Evolutionary conservation across 2,888 invertebrate species (phyloP).

Genomic region (Troides helena): DNA sequence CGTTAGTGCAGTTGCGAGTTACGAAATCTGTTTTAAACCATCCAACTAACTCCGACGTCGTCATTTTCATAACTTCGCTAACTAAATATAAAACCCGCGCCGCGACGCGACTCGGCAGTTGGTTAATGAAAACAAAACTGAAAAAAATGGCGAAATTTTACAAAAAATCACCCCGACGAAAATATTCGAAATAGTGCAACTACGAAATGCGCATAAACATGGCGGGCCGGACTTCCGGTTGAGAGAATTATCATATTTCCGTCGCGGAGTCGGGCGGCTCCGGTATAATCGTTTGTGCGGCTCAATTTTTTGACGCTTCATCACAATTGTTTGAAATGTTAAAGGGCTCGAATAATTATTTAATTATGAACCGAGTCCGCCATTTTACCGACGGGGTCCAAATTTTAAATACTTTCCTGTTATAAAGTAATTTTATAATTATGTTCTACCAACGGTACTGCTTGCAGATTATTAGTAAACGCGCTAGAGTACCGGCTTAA

Average conservation of each 20-base stretch:
- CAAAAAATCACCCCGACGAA: constrained; percentile 12
- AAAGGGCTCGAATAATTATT: too few species aligned
- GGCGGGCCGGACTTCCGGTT: constrained; percentile 29
- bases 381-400: too few species aligned
- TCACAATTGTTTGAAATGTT: too few species aligned
- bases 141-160: constrained; percentile 14
- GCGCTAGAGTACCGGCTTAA: too few species aligned
- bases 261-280: constrained; percentile 16
- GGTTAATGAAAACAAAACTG: not conserved
- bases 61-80: constrained; percentile 14
- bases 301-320: constrained; percentile 11
- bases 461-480: too few species aligned
- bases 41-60: constrained; percentile 14
- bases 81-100: constrained; percentile 9
- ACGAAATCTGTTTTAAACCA: constrained; percentile 14
- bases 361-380: too few species aligned
- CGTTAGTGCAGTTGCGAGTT: constrained; percentile 3
- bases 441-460: too few species aligned
- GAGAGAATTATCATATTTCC: constrained; percentile 33
- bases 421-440: too few species aligned
- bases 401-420: too few species aligned
- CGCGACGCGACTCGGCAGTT: constrained; percentile 6
- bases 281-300: not conserved
- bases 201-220: constrained; percentile 31
- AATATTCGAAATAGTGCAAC: constrained; percentile 20